Evolutionary conservation across 2,113 vertebrate genomes (phyloP), one percentile per base, ranked within the genome.

Genomic region (Neoarius graeffei): DNA sequence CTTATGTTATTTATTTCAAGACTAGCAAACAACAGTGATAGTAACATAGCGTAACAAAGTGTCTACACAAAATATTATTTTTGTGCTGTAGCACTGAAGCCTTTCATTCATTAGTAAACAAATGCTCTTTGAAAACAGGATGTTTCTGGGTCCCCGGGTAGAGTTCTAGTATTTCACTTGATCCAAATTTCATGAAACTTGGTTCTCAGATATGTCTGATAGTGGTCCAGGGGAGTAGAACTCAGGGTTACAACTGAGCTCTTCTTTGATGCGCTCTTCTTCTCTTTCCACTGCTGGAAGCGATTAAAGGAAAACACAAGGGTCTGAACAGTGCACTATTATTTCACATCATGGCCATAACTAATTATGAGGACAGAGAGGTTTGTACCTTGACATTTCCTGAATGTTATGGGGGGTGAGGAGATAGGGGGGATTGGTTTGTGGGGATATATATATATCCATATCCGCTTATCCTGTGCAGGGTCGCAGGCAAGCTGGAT

Each of bases 101-200:
- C 42, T 76, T 64, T 83, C 7, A 48, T 71, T 73, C 25, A 69
- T 74, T 74, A 48, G 23, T 74, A 30, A 84, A 77, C 5, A 48
- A 56, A 76, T 56, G 13, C 57, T 42, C 20, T 90, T 83, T 86
- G 69, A 88, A 59, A 83, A 30, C 89, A 82, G 86, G 83, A 83
- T 67, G 86, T 77, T 77, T 77, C 69, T 50, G 54, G 64, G 71
- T 84, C 62, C 79, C 83, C 82, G 30, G 83, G 48, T 84, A n/a
- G 81, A 74, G 76, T 81, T 48, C 30, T 86, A 85, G 64, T 77
- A 66, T 85, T 84, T 84, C 67, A 86, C 62, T 83, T 79, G 20
- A 90, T 90, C 82, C 85, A 83, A 87, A 82, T 91, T 91, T 91
- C 66, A 86, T 88, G 85, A 83, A 86, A 71, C 3, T n/a, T 73